Base-by-base conservation (phyloP, 2,888 invertebrate genomes). In the Lottia gigantea region DNA sequence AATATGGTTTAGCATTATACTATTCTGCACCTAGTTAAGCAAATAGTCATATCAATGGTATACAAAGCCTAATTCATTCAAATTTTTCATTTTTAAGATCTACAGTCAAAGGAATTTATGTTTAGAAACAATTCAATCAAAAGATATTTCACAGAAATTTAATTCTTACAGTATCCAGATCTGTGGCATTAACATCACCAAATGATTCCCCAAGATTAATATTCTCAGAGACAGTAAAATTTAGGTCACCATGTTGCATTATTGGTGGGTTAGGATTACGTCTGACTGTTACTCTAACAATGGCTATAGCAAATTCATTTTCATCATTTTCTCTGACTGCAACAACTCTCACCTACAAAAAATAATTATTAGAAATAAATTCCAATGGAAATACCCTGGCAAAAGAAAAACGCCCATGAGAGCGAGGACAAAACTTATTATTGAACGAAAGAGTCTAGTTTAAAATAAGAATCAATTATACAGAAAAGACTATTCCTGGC, bases 251-350 rank as follows among this genome's bases (percentile, higher is more conserved):
- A 66, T 77, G 73, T 4, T 8, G 19, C 11, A 55, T 23, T 55
- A 92, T 92, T 0, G 98, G 98, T 0, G 92, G 63, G 40, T 77
- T 80, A 12, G 81, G 78, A 73, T 88, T 88, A 11, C 87, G 78
- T 6, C 64, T 65, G 2, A 86, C 84, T 1, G 70, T 72, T 26
- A 87, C 77, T 8, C 70, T 67, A 2, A 84, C 85, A 2, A 74
- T 76, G 6, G 77, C 78, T 12, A 76, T 80, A 8, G 77, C 79
- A 78, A 62, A 74, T 11, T 75, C 66, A 8, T 40, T 64, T 23
- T 76, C 77, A 64, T 77, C 73, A n/a, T 61, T 65, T 19, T 55
- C 61, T 62, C 78, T 46, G 55, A 69, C 68, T 0, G 72, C 81
- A 40, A 70, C 71, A 1, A 81, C 74, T 62, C 78, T 71, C 1